phyloP scores from a whole-genome alignment of 2,113 vertebrate genomes.

The Xiphophorus couchianus region DNA sequence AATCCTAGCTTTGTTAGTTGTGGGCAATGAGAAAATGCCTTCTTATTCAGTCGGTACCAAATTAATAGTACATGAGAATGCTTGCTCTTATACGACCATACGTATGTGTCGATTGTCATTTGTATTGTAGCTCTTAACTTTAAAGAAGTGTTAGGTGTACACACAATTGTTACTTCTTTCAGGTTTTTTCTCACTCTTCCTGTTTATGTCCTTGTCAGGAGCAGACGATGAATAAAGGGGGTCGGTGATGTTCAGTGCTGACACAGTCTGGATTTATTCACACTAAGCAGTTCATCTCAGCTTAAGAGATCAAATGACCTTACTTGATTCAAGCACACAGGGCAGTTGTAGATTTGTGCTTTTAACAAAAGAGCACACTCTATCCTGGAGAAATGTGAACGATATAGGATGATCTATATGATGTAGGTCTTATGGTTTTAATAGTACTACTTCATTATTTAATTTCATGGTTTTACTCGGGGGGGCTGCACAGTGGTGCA shows the following conservation, averaged over 20 bases:
- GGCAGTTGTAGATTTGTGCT: too few species aligned
- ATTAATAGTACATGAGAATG: constrained; percentile 34
- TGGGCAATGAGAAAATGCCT: constrained; percentile 33
- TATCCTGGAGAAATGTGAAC: too few species aligned
- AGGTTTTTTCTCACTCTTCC: constrained; percentile 21
- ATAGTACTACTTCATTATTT: constrained; percentile 46
- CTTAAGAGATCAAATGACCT: not conserved
- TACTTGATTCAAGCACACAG: not conserved
- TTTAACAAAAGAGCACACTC: too few species aligned
- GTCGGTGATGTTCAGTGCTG: not conserved
- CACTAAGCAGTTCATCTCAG: not conserved
- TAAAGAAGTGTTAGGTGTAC: constrained; percentile 10
- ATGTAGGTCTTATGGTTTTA: constrained; percentile 38
- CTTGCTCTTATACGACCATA: constrained; percentile 20
- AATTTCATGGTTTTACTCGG: constrained; percentile 36
- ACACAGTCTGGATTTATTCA: not conserved
- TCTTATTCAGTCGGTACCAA: constrained; percentile 44
- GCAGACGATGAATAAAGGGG: constrained; percentile 10
- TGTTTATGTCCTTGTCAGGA: constrained; percentile 23
- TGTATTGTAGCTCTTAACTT: constrained; percentile 21
- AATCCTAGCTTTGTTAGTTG: constrained; percentile 40
- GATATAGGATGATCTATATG: not conserved
- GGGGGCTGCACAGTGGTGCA: too few species aligned
- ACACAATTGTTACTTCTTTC: constrained; percentile 11
- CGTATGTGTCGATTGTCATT: constrained; percentile 27